A percentile compares a stretch with the other conserved stretches of the same genome.
phyloP scores from a whole-genome alignment of 2,888 invertebrate species.

The Tenthredo distinguenda region DNA sequence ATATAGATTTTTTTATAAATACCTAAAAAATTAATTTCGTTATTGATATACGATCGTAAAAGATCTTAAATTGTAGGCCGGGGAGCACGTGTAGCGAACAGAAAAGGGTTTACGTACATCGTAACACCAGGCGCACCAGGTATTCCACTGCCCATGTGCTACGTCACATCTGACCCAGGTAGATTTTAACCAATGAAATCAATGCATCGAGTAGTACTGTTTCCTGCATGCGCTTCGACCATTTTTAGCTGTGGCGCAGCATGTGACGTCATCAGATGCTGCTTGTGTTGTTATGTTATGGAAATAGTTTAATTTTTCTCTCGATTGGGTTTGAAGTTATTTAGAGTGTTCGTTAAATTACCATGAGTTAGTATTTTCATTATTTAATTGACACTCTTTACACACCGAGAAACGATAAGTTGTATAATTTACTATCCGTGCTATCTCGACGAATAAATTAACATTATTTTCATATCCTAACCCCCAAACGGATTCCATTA shows the following conservation, averaged over 20 bases:
- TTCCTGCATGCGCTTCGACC: slow-evolving; percentile 17
- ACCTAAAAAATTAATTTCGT: background rate
- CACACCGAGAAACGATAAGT: background rate
- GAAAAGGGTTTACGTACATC: background rate
- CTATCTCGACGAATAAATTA: slow-evolving; percentile 8
- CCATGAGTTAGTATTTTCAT: slow-evolving; percentile 30
- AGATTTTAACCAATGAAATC: background rate
- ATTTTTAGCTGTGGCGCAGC: background rate
- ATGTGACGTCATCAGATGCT: slow-evolving; percentile 40
- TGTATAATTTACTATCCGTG: background rate
- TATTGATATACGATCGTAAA: background rate
- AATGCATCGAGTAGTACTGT: background rate
- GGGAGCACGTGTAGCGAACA: slow-evolving; percentile 35
- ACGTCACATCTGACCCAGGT: background rate
- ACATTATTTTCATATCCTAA: slow-evolving; percentile 32
- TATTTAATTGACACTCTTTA: background rate
- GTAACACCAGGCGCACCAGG: background rate
- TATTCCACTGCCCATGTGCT: background rate
- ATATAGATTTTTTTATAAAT: slow-evolving; percentile 11
- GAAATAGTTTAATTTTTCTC: slow-evolving; percentile 56
- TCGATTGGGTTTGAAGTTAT: slow-evolving; percentile 16
- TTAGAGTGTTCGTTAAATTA: slow-evolving; percentile 18
- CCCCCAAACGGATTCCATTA: slow-evolving; percentile 29
- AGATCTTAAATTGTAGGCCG: slow-evolving; percentile 4
- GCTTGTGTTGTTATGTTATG: slow-evolving; percentile 62